Evolutionary conservation across 2,113 vertebrate genomes (phyloP).

Genomic region (Muntiacus reevesi): DNA sequence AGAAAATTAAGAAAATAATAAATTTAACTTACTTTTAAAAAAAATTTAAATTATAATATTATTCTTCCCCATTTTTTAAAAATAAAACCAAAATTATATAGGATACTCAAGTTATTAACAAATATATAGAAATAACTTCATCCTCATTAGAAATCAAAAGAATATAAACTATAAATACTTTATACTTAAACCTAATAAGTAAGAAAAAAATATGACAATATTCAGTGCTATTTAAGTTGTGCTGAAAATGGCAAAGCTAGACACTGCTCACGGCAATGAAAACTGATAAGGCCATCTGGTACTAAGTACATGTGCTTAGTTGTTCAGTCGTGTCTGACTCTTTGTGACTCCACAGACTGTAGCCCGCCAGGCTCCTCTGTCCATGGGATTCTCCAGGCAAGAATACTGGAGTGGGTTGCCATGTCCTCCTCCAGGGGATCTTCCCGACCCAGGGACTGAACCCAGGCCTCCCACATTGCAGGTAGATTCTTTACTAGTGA

Average conservation of each 20-base stretch:
- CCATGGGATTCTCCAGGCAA: not conserved
- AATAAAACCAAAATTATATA: not conserved
- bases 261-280: not conserved
- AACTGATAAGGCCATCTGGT: not conserved
- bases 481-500: not conserved
- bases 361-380: not conserved
- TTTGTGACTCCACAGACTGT: not conserved
- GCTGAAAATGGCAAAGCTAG: not conserved
- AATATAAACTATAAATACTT: not conserved
- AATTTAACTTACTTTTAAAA: not conserved
- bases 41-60: not conserved
- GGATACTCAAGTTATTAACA: not conserved
- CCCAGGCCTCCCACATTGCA: not conserved
- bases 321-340: not conserved
- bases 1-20: not conserved
- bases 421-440: not conserved
- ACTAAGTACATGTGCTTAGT: not conserved
- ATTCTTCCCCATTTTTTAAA: not conserved
- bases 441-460: not conserved
- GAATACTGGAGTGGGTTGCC: not conserved
- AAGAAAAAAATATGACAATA: not conserved
- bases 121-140: conserved; percentile 4
- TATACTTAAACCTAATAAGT: not conserved
- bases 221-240: not conserved
- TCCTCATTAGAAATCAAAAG: conserved; percentile 17